phyloP scores from a whole-genome alignment of 1,140 invertebrate species.

The Pseudobourletiella spinata region DNA sequence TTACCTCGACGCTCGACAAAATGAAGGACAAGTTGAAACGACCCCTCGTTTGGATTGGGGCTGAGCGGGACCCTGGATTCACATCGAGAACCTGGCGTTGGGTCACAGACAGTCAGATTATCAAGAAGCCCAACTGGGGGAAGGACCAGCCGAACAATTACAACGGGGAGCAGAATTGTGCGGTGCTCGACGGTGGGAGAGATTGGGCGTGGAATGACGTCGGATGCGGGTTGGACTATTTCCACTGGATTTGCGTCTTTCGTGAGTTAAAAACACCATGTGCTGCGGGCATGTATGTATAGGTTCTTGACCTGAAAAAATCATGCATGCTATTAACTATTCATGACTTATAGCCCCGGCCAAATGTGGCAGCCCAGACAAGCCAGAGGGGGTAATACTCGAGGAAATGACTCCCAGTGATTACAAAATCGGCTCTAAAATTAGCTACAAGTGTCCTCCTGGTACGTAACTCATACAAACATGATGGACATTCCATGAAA shows the following conservation, averaged over 20 bases:
- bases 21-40: conserved; percentile 67
- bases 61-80: conserved; percentile 64
- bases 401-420: conserved; percentile 35
- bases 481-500: too few species aligned
- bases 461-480: not conserved
- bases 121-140: conserved; percentile 74
- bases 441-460: conserved; percentile 65
- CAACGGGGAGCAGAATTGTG: conserved; percentile 89
- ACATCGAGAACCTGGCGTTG: conserved; percentile 78
- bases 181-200: conserved; percentile 76
- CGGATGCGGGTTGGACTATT: conserved; percentile 81
- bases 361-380: conserved; percentile 76
- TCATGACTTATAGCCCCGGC: conserved; percentile 56
- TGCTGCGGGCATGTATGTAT: not conserved
- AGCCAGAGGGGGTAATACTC: conserved; percentile 46
- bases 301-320: too few species aligned
- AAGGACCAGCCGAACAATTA: conserved; percentile 92
- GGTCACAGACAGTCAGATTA: conserved; percentile 68
- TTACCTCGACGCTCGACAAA: conserved; percentile 60
- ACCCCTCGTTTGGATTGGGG: conserved; percentile 82
- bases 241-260: conserved; percentile 85
- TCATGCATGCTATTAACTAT: not conserved
- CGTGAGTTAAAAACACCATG: conserved; percentile 37
- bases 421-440: conserved; percentile 56
- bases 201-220: conserved; percentile 92